Evolutionary conservation across 1,140 invertebrate species (phyloP).

Genomic region (Lamellibrachia luymesi): DNA sequence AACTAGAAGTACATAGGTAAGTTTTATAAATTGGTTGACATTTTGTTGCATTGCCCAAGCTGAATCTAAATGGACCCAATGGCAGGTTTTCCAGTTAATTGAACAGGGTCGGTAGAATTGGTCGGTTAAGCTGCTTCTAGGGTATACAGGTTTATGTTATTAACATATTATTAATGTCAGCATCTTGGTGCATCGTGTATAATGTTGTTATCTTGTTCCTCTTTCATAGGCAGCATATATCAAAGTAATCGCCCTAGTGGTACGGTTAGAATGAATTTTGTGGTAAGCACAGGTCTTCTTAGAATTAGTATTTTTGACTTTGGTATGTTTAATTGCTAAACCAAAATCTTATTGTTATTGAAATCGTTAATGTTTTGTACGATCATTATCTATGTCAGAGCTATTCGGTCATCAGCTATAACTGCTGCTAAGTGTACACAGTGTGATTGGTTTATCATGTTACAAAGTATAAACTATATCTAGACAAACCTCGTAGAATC

Average conservation of each 20-base stretch:
- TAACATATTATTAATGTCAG: not conserved
- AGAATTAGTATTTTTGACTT: constrained; percentile 1
- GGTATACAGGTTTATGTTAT: not conserved
- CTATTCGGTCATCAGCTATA: not conserved
- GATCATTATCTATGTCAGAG: not conserved
- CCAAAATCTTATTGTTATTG: not conserved
- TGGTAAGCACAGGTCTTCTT: not conserved
- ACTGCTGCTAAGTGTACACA: not conserved
- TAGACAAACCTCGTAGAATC: too few relatives aligned
- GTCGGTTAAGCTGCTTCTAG: not conserved
- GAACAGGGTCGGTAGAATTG: not conserved
- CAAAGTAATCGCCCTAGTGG: not conserved
- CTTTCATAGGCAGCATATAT: not conserved
- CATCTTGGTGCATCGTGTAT: not conserved
- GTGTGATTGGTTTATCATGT: too few relatives aligned
- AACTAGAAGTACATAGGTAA: too few relatives aligned
- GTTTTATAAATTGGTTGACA: too few relatives aligned
- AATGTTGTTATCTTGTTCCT: not conserved
- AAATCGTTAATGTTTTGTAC: not conserved
- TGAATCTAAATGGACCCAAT: not conserved
- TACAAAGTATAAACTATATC: too few relatives aligned
- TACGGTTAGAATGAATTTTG: not conserved
- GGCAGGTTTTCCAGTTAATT: not conserved
- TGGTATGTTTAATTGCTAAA: not conserved
- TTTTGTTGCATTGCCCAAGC: too few relatives aligned